Percentiles rank a stretch among this genome's conserved stretches.
phyloP scores from a whole-genome alignment of 1,140 invertebrate species.

The Notospermus geniculatus region DNA sequence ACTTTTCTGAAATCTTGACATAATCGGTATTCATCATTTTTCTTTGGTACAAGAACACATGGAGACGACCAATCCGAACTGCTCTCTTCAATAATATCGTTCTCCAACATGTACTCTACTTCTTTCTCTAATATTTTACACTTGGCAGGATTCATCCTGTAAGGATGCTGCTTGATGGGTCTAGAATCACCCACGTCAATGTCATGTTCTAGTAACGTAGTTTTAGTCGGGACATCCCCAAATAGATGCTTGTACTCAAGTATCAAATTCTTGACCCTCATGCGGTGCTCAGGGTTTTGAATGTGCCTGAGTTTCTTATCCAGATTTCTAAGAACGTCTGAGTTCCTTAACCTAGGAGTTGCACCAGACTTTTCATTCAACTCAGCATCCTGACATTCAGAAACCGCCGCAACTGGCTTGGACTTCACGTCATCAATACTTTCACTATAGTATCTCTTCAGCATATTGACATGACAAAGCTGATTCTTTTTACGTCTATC shows the following conservation, averaged over 20 bases:
- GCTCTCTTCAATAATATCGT: constrained; percentile 33
- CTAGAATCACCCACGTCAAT: background rate
- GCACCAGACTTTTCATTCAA: too few species aligned
- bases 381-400: too few species aligned
- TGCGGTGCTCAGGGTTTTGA: too few species aligned
- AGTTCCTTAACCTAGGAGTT: too few species aligned
- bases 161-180: background rate
- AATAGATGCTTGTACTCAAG: too few species aligned
- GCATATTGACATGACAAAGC: constrained; percentile 12
- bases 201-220: background rate
- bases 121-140: constrained; percentile 14
- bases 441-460: too few species aligned
- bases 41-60: constrained; percentile 37
- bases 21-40: constrained; percentile 29
- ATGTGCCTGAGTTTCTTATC: too few species aligned
- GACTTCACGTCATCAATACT: too few species aligned
- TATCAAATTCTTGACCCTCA: too few species aligned
- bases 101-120: constrained; percentile 13
- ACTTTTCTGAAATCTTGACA: constrained; percentile 36
- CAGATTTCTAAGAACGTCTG: too few species aligned
- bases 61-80: constrained; percentile 36
- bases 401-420: too few species aligned
- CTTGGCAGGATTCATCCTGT: background rate
- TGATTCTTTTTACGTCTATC: background rate
- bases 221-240: too few species aligned